These are phyloP conservation scores for Drosophila seclusa DNA, from an alignment of 2,888 invertebrate species.

Conservation along the genomic window DNA sequence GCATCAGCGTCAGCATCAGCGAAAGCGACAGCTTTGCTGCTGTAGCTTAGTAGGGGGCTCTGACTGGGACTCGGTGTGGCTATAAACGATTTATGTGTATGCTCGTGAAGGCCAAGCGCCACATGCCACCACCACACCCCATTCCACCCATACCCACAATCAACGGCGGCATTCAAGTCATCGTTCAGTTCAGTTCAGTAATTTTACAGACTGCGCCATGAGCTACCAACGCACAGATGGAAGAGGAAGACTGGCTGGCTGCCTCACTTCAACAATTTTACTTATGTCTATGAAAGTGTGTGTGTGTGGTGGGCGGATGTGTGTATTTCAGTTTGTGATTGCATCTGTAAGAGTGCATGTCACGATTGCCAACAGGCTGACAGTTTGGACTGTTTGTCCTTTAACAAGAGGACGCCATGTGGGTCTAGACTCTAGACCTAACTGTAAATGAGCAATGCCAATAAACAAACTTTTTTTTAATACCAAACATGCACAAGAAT, in stretches of 20 bases:
- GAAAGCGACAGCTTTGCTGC: slow-evolving; percentile 56
- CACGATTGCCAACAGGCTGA: slow-evolving; percentile 40
- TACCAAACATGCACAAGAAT: slow-evolving; percentile 23
- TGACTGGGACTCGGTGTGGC: slow-evolving; percentile 63
- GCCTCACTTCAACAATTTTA: slow-evolving; percentile 13
- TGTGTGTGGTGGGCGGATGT: slow-evolving; percentile 21
- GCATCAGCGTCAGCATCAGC: slow-evolving; percentile 36
- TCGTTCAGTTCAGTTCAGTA: slow-evolving; percentile 81
- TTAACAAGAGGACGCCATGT: slow-evolving; percentile 3
- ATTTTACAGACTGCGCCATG: slow-evolving; percentile 77
- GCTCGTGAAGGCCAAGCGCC: slow-evolving; percentile 65
- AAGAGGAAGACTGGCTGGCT: slow-evolving; percentile 34
- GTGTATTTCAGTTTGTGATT: slow-evolving; percentile 65
- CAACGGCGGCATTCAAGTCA: slow-evolving; percentile 71
- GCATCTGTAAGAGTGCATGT: slow-evolving; percentile 65
- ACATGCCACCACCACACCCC: slow-evolving; percentile 35
- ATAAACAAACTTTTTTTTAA: slow-evolving; percentile 31
- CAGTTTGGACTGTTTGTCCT: slow-evolving; percentile 48
- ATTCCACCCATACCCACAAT: slow-evolving; percentile 25
- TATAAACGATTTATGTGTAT: slow-evolving; percentile 78
- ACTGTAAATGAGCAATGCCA: slow-evolving; percentile 36
- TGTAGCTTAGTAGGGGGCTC: slow-evolving; percentile 45
- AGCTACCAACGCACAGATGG: slow-evolving; percentile 68
- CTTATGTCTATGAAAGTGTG: neutral
- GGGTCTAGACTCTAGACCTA: slow-evolving; percentile 4